A percentile compares a stretch with the other conserved stretches of the same genome.
Conservation (phyloP, 2,888 invertebrate genomes). For the Agriopis leucophaearia region DNA sequence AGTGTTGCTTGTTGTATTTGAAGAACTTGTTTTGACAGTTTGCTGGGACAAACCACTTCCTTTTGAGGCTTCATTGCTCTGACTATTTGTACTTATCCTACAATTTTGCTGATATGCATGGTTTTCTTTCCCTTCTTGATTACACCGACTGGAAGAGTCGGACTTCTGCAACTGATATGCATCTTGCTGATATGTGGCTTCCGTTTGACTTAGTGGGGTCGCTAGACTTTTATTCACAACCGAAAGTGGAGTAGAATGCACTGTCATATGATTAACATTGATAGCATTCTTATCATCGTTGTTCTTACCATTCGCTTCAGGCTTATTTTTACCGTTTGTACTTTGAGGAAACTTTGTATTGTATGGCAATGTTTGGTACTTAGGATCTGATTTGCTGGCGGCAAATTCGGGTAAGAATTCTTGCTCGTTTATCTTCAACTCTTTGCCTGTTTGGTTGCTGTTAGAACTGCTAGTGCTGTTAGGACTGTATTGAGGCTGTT, state of each 20-base stretch:
- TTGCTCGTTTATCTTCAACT: constrained; percentile 82
- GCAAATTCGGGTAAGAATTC: constrained; percentile 89
- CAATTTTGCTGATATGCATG: constrained; percentile 83
- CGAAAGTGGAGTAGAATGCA: constrained; percentile 83
- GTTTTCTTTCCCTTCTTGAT: constrained; percentile 84
- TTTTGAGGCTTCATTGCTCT: constrained; percentile 73
- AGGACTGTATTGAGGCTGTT: constrained; percentile 86
- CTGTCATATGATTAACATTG: constrained; percentile 84
- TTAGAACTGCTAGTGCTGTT: constrained; percentile 84
- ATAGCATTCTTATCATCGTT: constrained; percentile 76
- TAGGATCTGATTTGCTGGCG: constrained; percentile 94
- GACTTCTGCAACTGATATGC: constrained; percentile 85
- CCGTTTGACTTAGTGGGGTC: constrained; percentile 87
- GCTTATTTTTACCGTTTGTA: constrained; percentile 74
- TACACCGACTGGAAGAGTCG: constrained; percentile 82
- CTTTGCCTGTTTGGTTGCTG: constrained; percentile 81
- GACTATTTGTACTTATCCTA: constrained; percentile 81
- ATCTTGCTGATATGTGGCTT: constrained; percentile 84
- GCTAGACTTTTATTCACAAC: constrained; percentile 89
- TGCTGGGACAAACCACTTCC: constrained; percentile 67
- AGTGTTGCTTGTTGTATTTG: constrained; percentile 75
- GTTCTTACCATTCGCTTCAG: constrained; percentile 73
- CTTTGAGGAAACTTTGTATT: constrained; percentile 93
- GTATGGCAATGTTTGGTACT: constrained; percentile 96
- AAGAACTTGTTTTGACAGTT: constrained; percentile 72